A percentile compares a stretch with the other conserved stretches of the same genome.
Conservation (phyloP, 2,797 vertebrate genomes). For the Acanthurus tractus region DNA sequence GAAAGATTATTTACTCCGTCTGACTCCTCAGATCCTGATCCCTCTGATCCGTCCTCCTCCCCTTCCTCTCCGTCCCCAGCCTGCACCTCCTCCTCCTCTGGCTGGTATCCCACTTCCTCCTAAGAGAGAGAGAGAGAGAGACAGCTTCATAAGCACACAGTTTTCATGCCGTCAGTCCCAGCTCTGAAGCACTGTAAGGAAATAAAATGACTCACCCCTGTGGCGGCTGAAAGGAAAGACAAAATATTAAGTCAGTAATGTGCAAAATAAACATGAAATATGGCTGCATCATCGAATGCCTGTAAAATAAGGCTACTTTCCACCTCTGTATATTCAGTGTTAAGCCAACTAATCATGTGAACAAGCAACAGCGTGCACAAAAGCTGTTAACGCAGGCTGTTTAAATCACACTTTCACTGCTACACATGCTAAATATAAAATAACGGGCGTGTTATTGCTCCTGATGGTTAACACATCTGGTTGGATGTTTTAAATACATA, state of each 20-base stretch:
- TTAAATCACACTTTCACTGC: too few relatives aligned
- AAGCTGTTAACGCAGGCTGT: too few relatives aligned
- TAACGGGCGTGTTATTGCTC: neutral
- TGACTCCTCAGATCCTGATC: neutral
- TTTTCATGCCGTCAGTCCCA: conserved; percentile 8
- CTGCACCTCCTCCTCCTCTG: too few relatives aligned
- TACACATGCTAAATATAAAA: neutral
- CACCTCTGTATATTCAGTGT: neutral
- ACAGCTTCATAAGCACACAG: neutral
- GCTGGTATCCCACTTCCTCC: accelerated
- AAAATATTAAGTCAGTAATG: neutral
- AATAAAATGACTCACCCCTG: conserved; percentile 18
- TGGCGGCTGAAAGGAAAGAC: neutral
- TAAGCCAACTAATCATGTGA: neutral
- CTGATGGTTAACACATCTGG: neutral
- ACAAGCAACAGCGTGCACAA: neutral
- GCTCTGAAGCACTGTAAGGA: neutral
- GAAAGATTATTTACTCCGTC: conserved; percentile 20
- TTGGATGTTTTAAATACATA: neutral
- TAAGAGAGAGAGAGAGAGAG: neutral
- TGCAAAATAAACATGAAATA: neutral
- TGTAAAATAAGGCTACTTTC: too few relatives aligned
- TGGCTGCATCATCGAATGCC: neutral
- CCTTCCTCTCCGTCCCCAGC: neutral
- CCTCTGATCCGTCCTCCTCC: neutral